Conservation (phyloP, 2,797 vertebrate genomes). For the Chromis chromis region DNA sequence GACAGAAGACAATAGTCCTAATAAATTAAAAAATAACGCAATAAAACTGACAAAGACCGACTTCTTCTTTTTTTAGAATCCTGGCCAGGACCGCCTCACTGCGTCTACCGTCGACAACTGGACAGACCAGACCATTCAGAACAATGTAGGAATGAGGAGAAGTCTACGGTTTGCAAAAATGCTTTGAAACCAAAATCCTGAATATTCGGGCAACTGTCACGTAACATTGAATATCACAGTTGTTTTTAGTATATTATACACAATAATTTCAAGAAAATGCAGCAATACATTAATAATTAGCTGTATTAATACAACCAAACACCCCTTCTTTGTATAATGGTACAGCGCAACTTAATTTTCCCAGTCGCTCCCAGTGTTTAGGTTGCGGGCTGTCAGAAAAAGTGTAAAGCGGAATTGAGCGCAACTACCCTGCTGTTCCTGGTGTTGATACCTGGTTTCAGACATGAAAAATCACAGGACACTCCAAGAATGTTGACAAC, state of each 20-base stretch:
- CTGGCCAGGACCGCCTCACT: constrained; percentile 46
- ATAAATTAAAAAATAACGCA: constrained; percentile 7
- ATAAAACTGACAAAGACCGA: constrained; percentile 18
- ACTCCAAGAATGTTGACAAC: background rate
- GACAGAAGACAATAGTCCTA: background rate
- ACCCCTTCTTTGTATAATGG: constrained; percentile 57
- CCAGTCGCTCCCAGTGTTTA: constrained; percentile 33
- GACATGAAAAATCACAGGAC: background rate
- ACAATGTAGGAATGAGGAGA: constrained; percentile 19
- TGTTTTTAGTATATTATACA: accelerated
- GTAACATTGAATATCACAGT: accelerated
- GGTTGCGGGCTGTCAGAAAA: background rate
- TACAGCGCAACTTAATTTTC: constrained; percentile 55
- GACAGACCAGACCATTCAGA: constrained; percentile 61
- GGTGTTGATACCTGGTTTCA: background rate
- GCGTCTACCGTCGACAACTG: constrained; percentile 60
- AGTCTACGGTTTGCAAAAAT: background rate
- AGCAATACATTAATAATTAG: background rate
- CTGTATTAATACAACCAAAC: accelerated
- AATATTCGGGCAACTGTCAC: accelerated
- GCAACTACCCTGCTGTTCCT: background rate
- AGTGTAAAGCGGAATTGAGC: accelerated
- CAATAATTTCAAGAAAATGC: accelerated
- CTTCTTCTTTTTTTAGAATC: constrained; percentile 31
- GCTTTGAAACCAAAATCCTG: accelerated